Percentiles rank a stretch among this genome's conserved stretches.
These are phyloP conservation scores for Diglossa cyanea DNA, from an alignment of 2,797 vertebrate species.

Conservation along the genomic window DNA sequence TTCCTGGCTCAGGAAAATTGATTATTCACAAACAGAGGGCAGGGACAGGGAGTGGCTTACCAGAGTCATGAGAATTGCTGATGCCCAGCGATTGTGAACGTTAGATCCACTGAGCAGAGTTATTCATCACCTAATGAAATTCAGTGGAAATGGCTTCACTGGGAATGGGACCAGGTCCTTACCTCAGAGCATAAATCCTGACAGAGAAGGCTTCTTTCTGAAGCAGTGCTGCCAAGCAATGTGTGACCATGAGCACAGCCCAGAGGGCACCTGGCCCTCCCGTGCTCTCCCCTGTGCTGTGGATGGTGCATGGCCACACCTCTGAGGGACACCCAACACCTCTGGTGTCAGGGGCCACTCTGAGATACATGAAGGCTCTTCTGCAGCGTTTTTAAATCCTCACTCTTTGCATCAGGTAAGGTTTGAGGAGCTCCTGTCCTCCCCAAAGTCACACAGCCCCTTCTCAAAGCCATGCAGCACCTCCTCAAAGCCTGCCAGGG, in stretches of 20 bases:
- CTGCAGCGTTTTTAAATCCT: background rate
- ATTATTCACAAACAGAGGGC: background rate
- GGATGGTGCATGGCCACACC: fast-evolving
- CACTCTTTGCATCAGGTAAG: background rate
- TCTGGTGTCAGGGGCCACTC: background rate
- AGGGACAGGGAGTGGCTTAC: background rate
- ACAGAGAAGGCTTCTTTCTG: background rate
- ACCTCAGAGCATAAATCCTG: background rate
- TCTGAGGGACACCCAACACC: background rate
- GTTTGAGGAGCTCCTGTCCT: background rate
- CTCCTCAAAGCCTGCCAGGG: background rate
- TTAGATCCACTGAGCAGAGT: background rate
- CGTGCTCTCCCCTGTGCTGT: fast-evolving
- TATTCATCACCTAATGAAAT: background rate
- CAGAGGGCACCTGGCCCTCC: background rate
- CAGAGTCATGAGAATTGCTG: background rate
- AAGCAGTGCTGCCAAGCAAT: background rate
- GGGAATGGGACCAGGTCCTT: background rate
- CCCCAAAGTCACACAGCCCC: background rate
- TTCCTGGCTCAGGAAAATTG: background rate
- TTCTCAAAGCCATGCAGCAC: background rate
- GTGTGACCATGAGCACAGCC: fast-evolving
- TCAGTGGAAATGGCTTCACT: background rate
- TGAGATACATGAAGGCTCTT: background rate
- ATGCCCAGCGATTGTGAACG: background rate